Evolutionary conservation across 2,888 invertebrate species (phyloP), one percentile per base, ranked within the genome.

Genomic region (Hedya salicella): DNA sequence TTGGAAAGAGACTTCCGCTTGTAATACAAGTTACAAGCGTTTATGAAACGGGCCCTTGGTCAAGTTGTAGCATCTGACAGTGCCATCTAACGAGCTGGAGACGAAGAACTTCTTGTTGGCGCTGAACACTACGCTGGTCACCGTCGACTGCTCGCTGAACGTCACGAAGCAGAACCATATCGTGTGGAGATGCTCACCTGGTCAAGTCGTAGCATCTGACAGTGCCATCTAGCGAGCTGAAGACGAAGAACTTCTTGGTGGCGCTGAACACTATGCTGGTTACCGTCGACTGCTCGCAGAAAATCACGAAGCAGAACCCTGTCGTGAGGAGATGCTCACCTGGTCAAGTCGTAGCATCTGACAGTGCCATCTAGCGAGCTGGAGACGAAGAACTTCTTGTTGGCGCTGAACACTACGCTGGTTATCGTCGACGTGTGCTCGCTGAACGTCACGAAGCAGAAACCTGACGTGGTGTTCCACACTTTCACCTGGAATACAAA

Each of bases 341-440:
- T 94, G 56, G 95, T 95, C 66, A 99, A 93, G 92, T 99, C 99
- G 86, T 96, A 99, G 0, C 99, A 99, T 75, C 99, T 88, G 0
- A 99, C 98, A 2, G 99, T 98, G 3, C 99, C 99, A 91, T 99
- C 99, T n/a, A 98, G 86, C 0, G 99, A 99, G 0, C 97, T 94
- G 0, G 99, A 98, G 2, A 99, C 94, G 9, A 99, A 93, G 78
- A 98, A 98, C 88, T 97, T 98, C 75, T 98, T 97, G 79, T 96
- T 98, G 25, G 95, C 95, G 79, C 97, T 98, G 86, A 99, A 99
- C 53, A 95, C 93, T 0, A 99, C 94, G 5, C 95, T 95, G 0
- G 97, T 96, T 1, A 99, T 95, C 0, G 96, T 94, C 1, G 96
- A 96, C 0, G 95, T 94, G 84, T 99, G 99, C 74, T 99, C 99